Evolutionary conservation across 2,888 invertebrate species (phyloP).

Genomic region (Drymonia ruficornis): DNA sequence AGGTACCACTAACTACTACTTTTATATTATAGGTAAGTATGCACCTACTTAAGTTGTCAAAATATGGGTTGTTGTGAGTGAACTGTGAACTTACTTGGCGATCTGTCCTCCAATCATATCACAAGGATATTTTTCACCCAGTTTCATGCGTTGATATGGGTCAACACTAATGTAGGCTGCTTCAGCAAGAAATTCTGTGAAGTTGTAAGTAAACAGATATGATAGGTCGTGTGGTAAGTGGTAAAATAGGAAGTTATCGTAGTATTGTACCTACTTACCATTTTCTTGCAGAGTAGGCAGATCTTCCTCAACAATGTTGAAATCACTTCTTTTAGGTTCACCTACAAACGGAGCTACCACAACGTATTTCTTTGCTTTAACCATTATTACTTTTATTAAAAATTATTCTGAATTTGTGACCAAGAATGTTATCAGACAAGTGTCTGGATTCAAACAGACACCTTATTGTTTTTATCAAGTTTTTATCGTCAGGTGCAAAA

Average conservation of each 20-base stretch:
- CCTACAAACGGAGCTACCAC: conserved; percentile 85
- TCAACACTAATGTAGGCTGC: conserved; percentile 89
- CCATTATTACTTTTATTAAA: conserved; percentile 57
- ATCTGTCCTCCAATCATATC: conserved; percentile 89
- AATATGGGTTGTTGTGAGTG: not conserved
- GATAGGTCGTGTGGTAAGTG: too few relatives aligned
- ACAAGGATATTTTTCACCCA: conserved; percentile 63
- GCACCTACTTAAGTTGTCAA: not conserved
- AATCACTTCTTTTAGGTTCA: conserved; percentile 84
- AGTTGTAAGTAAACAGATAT: conserved; percentile 2
- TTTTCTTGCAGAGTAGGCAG: conserved; percentile 85
- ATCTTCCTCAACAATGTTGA: conserved; percentile 86
- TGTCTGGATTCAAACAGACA: not conserved
- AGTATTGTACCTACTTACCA: conserved; percentile 72
- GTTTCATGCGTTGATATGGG: conserved; percentile 84
- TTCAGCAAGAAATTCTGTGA: conserved; percentile 86
- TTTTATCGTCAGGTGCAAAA: conserved; percentile 3
- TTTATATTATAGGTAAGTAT: not conserved
- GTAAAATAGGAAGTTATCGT: too few relatives aligned
- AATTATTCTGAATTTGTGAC: not conserved
- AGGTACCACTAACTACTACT: too few relatives aligned
- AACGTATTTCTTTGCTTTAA: conserved; percentile 85
- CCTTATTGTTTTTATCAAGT: not conserved
- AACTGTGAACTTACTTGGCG: conserved; percentile 79
- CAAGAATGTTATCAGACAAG: not conserved